A percentile compares a stretch with the other conserved stretches of the same genome.
Conservation (phyloP, 2,113 vertebrate species). For the Oryzias curvinotus region DNA sequence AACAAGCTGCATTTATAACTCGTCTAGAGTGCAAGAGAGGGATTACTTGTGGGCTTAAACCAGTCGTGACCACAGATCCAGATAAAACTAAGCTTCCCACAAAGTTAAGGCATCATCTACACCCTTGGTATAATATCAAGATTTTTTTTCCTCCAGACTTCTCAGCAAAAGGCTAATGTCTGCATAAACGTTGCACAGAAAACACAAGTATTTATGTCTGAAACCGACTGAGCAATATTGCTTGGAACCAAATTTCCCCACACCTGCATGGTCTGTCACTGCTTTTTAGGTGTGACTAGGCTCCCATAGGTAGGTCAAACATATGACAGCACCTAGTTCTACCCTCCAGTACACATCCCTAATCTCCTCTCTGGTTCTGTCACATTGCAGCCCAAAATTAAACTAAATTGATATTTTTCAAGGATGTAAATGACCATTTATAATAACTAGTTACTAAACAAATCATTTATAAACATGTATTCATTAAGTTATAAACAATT, state of each 20-base stretch:
- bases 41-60: slow-evolving; percentile 36
- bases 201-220: no score
- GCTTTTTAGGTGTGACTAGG: slow-evolving; percentile 44
- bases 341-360: slow-evolving; percentile 42
- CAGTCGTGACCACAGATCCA: slow-evolving; percentile 42
- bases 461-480: no score
- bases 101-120: slow-evolving; percentile 10
- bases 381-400: slow-evolving; percentile 27
- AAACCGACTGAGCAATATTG: neutral
- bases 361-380: slow-evolving; percentile 46
- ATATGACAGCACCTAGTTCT: slow-evolving; percentile 56
- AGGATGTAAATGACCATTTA: slow-evolving; percentile 23
- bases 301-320: slow-evolving; percentile 58
- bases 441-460: no score
- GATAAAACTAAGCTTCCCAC: slow-evolving; percentile 17
- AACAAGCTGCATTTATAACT: slow-evolving; percentile 71
- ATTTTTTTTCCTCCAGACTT: neutral
- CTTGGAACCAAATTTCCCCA: slow-evolving; percentile 22
- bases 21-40: slow-evolving; percentile 43
- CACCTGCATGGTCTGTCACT: slow-evolving; percentile 26
- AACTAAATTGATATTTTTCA: slow-evolving; percentile 50
- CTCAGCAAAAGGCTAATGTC: neutral
- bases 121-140: neutral
- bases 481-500: no score
- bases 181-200: neutral